Conservation (phyloP, 30 jellyfish, hydroid and myxozoan genomes). For the Nemopilema nomurai region DNA sequence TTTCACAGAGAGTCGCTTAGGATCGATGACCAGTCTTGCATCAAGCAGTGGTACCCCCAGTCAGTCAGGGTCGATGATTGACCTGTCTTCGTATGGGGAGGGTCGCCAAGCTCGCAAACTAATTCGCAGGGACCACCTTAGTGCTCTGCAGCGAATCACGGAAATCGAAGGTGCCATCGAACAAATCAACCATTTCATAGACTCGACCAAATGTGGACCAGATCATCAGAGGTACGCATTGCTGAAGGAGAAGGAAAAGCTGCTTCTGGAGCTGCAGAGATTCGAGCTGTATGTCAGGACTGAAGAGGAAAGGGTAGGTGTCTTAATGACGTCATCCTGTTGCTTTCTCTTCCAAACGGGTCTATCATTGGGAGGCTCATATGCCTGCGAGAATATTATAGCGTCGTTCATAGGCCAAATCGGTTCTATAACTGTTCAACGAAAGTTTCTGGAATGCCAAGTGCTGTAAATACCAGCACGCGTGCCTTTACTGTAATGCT, state of each 20-base stretch:
- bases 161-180: conserved; percentile 90
- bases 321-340: too few species aligned
- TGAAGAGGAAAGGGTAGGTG: conserved; percentile 95
- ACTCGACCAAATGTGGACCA: conserved; percentile 82
- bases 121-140: conserved; percentile 83
- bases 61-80: conserved; percentile 67
- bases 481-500: too few species aligned
- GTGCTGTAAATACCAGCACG: too few species aligned
- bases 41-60: conserved; percentile 56
- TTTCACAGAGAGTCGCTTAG: conserved; percentile 40
- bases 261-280: conserved; percentile 76
- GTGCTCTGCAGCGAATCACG: conserved; percentile 83
- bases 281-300: conserved; percentile 84
- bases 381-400: too few species aligned
- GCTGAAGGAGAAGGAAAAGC: conserved; percentile 79
- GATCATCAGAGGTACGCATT: conserved; percentile 85
- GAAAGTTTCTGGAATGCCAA: too few species aligned
- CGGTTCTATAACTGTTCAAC: too few species aligned
- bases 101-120: conserved; percentile 65
- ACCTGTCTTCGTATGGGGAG: conserved; percentile 70
- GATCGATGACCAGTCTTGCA: conserved; percentile 69
- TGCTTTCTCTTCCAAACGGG: too few species aligned
- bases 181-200: conserved; percentile 71
- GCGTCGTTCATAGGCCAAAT: too few species aligned
- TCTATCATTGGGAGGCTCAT: too few species aligned